Percentiles rank a stretch among this genome's conserved stretches.
phyloP scores from a whole-genome alignment of 2,888 invertebrate species.

The Odontomyia ornata region DNA sequence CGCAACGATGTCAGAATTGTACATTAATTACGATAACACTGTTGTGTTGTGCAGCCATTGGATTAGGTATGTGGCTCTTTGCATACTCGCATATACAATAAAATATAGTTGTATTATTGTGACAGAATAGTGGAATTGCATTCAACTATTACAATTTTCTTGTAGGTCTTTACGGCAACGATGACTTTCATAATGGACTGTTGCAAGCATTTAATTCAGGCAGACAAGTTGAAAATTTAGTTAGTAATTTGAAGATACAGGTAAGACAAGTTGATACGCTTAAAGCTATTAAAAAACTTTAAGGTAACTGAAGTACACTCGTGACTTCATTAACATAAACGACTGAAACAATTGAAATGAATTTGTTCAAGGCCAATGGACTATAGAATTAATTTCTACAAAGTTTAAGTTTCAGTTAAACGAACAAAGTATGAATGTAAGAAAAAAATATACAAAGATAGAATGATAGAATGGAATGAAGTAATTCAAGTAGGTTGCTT shows the following conservation, averaged over 20 bases:
- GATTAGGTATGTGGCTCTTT: slow-evolving; percentile 69
- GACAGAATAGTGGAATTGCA: not conserved
- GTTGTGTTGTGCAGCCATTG: slow-evolving; percentile 89
- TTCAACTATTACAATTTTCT: slow-evolving; percentile 20
- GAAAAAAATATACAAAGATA: too few relatives aligned
- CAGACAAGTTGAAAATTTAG: slow-evolving; percentile 80
- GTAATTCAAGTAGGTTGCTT: too few relatives aligned
- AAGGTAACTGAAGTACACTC: not conserved
- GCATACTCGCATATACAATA: not conserved
- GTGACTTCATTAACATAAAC: too few relatives aligned
- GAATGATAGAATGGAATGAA: too few relatives aligned
- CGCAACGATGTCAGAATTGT: slow-evolving; percentile 64
- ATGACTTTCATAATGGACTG: slow-evolving; percentile 91
- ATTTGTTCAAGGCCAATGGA: too few relatives aligned
- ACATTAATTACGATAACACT: slow-evolving; percentile 70
- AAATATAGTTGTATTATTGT: not conserved
- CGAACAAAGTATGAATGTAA: too few relatives aligned
- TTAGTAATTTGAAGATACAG: slow-evolving; percentile 83
- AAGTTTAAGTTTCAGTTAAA: too few relatives aligned
- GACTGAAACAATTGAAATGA: too few relatives aligned
- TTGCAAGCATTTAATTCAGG: slow-evolving; percentile 83
- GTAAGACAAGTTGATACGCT: slow-evolving; percentile 64
- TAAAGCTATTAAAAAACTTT: not conserved
- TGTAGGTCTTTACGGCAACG: slow-evolving; percentile 86
- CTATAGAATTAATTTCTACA: too few relatives aligned